Evolutionary conservation across 1,140 invertebrate species (phyloP), one percentile per base, ranked within the genome.

Genomic region (Chironomus tepperi): DNA sequence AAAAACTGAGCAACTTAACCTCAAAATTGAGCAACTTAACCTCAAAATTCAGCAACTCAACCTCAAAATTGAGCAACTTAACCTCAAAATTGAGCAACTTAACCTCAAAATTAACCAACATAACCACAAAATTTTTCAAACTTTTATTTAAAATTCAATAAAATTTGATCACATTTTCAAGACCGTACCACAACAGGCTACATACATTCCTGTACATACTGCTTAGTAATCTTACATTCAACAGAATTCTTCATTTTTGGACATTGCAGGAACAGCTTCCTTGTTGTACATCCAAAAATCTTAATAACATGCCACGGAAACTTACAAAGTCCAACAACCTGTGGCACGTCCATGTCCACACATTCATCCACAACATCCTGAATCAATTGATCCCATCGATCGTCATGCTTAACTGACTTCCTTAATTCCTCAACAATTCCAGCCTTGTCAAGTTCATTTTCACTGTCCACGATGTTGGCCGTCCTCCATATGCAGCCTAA

Each of bases 201-300:
- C 47, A 57, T 57, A 15, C 47, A 57, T 57, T 57, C 47, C 12
- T 12, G 5, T 15, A 57, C 47, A 57, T 57, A 57, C 15, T 57
- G 47, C n/a, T 57, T 57, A 57, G 47, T 57, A 57, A 57, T 57
- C 15, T 57, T 57, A 57, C 47, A 57, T 57, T 57, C 47, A 57
- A n/a, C 12, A 57, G n/a, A n/a, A n/a, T 12, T 12, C 12, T 57
- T 57, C 47, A 57, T 57, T 57, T 57, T 57, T 57, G 47, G 47
- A 57, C 47, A 57, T 57, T 57, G 47, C 15, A 57, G n/a, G 12
- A 57, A 57, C 5, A n/a, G 15, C 15, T 57, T 57, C 15, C 47
- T 9, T 15, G 47, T 57, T 1, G n/a, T 15, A 57, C 47, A 57
- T 5, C 47, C 47, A 57, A 57, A n/a, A 57, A 57, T n/a, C n/a